phyloP scores from a whole-genome alignment of 2,888 invertebrate genomes.

The Drosophila affinis region DNA sequence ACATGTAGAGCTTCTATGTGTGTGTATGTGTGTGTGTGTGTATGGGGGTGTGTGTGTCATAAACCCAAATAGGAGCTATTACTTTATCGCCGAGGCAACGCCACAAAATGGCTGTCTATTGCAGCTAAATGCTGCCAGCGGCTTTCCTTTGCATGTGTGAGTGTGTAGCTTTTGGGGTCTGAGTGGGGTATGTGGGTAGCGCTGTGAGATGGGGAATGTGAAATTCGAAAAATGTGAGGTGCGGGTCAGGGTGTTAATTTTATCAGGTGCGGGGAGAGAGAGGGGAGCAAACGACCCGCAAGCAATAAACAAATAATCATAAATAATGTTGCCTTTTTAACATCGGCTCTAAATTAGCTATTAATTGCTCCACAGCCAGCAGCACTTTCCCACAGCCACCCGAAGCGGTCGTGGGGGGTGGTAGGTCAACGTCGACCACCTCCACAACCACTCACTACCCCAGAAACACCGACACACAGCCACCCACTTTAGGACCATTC shows the following conservation, averaged over 20 bases:
- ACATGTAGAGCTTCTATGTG: constrained; percentile 34
- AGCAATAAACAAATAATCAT: constrained; percentile 78
- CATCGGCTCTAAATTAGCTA: constrained; percentile 72
- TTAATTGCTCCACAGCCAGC: constrained; percentile 58
- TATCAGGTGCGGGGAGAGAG: constrained; percentile 56
- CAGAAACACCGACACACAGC: not conserved
- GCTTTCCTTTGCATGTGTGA: constrained; percentile 41
- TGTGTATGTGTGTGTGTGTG: constrained; percentile 13
- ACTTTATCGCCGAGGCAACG: constrained; percentile 72
- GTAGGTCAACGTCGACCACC: constrained; percentile 6
- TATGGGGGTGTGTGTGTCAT: constrained; percentile 44
- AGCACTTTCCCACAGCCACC: constrained; percentile 14
- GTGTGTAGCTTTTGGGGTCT: not conserved
- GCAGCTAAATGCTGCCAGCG: constrained; percentile 76
- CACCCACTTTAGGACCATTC: constrained; percentile 2
- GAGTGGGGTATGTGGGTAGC: constrained; percentile 2
- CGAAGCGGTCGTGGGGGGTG: constrained; percentile 14
- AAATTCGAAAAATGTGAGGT: constrained; percentile 8
- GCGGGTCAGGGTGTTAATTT: constrained; percentile 53
- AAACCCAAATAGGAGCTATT: constrained; percentile 78
- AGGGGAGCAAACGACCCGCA: constrained; percentile 41
- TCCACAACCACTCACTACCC: not conserved
- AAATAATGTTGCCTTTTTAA: constrained; percentile 77
- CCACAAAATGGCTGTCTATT: constrained; percentile 74
- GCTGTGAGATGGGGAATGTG: not conserved